phyloP scores from a whole-genome alignment of 2,113 vertebrate species.

The Phaethornis superciliosus region DNA sequence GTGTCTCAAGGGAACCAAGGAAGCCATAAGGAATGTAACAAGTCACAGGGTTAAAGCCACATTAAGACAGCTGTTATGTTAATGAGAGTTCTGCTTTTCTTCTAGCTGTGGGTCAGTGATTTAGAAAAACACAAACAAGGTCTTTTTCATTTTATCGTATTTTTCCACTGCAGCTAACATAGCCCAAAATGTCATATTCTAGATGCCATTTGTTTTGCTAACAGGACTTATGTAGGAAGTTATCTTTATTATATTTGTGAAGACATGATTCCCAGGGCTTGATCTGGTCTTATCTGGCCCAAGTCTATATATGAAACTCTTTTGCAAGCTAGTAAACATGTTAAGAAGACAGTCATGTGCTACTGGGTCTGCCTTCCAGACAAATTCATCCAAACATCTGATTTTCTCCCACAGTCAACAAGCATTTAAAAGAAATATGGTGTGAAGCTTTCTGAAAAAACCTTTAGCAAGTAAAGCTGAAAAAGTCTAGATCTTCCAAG shows the following conservation, averaged over 20 bases:
- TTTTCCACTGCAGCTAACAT: slow-evolving; percentile 54
- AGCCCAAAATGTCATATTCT: background rate
- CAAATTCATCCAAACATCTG: slow-evolving; percentile 6
- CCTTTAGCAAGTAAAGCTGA: background rate
- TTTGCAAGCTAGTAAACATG: background rate
- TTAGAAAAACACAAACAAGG: slow-evolving; percentile 74
- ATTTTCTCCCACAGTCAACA: slow-evolving; percentile 25
- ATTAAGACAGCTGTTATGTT: slow-evolving; percentile 88
- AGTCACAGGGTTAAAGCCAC: slow-evolving; percentile 89
- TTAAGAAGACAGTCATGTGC: background rate
- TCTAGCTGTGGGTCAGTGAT: slow-evolving; percentile 76
- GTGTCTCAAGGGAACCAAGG: slow-evolving; percentile 81
- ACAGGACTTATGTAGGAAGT: background rate
- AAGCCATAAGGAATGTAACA: slow-evolving; percentile 85
- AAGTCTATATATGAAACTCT: background rate
- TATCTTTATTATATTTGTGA: background rate
- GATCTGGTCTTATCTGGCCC: background rate
- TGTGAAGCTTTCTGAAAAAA: background rate
- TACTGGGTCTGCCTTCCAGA: slow-evolving; percentile 5
- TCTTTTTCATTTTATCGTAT: slow-evolving; percentile 62
- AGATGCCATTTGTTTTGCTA: background rate
- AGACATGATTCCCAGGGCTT: background rate
- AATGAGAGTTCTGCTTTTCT: slow-evolving; percentile 79
- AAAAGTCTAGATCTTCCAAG: background rate
- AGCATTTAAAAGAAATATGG: background rate